Evolutionary conservation across 1,140 invertebrate species (phyloP), one percentile per base, ranked within the genome.

Genomic region (Drosophila auraria): DNA sequence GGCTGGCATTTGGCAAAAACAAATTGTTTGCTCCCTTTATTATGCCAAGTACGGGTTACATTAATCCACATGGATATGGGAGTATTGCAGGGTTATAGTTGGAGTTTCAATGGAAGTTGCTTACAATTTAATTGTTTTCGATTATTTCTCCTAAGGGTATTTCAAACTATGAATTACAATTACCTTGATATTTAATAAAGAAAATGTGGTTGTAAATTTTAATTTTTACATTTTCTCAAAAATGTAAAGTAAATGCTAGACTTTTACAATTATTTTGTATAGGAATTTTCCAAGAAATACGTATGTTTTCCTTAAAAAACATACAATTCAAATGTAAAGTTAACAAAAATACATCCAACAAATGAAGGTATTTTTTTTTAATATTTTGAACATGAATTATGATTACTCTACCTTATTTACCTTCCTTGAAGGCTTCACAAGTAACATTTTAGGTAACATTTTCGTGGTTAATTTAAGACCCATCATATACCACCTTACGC

Each of bases 1-100:
- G 54, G 25, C 58, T 27, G 30, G 42, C 36, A 60, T 72, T 72
- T 25, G 45, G 25, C 12, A 40, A 70, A 70, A 70, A 54, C 68
- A 69, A 70, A 40, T 20, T 54, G 64, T 20, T 70, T 27, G 20
- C n/a, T 14, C 27, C 12, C 23, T 20, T 30, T 20, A 27, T 3
- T 14, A 20, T 23, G 36, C 11, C 6, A 40, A n/a, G 27, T 27
- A 11, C 11, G 49, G 27, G 33, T 27, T 23, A 69, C 49, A 14
- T 50, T 68, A 25, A 27, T 25, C 27, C 27, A 23, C 17, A 63
- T 20, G 14, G 11, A 36, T 49, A 23, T 40, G 30, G 11, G 4
- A 20, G 30, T 42, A 30, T 25, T 2, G 25, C 20, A 38, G 20
- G 8, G 3, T 5, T 20, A 1, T 54, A 54, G 36, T 54, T 23